Conservation (phyloP, 2,113 vertebrate species). For the Sorex araneus region DNA sequence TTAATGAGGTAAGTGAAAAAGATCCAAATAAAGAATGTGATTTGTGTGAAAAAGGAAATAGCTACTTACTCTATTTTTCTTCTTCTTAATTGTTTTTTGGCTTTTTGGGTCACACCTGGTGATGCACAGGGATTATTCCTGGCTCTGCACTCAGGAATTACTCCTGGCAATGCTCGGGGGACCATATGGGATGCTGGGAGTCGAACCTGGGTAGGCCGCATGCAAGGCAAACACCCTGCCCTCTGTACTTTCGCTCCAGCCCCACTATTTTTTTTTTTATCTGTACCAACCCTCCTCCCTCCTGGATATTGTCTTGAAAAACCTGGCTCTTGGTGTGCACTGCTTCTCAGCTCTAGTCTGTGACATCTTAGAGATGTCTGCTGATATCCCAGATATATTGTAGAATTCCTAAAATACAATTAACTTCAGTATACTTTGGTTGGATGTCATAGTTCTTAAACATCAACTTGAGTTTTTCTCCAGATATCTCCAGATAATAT, state of each 20-base stretch:
- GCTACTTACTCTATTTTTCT: background rate
- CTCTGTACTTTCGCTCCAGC: too few relatives aligned
- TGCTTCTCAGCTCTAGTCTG: background rate
- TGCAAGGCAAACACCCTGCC: too few relatives aligned
- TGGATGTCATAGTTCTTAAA: constrained; percentile 44
- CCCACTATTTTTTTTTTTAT: constrained; percentile 3
- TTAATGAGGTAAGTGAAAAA: constrained; percentile 43
- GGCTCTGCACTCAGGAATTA: too few relatives aligned
- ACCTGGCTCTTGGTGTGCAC: background rate
- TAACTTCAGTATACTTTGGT: background rate
- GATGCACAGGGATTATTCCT: too few relatives aligned
- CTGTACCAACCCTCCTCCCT: background rate
- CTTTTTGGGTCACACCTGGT: too few relatives aligned
- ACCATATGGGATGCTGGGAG: too few relatives aligned
- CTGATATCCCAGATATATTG: background rate
- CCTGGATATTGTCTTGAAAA: background rate
- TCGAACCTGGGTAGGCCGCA: too few relatives aligned
- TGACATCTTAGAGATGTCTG: background rate
- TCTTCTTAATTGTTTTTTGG: background rate
- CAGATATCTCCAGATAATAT: constrained; percentile 29
- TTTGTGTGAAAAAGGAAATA: background rate
- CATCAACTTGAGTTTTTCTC: constrained; percentile 23
- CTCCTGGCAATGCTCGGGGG: too few relatives aligned
- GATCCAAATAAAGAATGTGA: constrained; percentile 25
- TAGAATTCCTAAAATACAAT: constrained; percentile 35